Evolutionary conservation across 2,888 invertebrate genomes (phyloP).

Genomic region (Nomada ferruginata): DNA sequence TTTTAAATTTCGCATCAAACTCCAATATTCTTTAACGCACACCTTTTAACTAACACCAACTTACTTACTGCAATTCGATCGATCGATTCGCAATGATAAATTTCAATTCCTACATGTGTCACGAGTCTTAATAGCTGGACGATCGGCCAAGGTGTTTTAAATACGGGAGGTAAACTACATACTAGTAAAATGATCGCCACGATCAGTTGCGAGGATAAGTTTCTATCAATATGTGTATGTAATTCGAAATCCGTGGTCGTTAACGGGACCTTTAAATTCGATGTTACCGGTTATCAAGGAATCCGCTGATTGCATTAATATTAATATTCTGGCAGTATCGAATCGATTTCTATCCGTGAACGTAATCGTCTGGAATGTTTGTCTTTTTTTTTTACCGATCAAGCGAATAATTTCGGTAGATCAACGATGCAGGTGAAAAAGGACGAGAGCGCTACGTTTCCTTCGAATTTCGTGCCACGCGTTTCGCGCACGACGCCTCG

Average conservation of each 20-base stretch:
- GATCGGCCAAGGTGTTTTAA: conserved; percentile 29
- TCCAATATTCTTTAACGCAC: conserved; percentile 18
- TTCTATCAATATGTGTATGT: conserved; percentile 11
- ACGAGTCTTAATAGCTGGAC: conserved; percentile 10
- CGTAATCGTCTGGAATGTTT: conserved; percentile 53
- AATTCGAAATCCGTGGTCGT: conserved; percentile 16
- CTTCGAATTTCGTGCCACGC: conserved; percentile 46
- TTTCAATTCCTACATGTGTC: conserved; percentile 62
- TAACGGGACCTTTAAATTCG: conserved; percentile 5
- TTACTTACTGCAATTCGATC: conserved; percentile 33
- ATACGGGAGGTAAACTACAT: conserved; percentile 37
- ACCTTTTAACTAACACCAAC: conserved; percentile 14
- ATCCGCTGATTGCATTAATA: conserved; percentile 25
- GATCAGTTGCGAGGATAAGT: conserved; percentile 38
- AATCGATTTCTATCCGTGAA: conserved; percentile 38
- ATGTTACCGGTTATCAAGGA: conserved; percentile 17
- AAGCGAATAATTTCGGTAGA: conserved; percentile 32
- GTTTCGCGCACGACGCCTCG: conserved; percentile 27
- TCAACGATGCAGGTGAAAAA: conserved; percentile 30
- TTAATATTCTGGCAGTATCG: conserved; percentile 62
- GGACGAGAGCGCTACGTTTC: conserved; percentile 54
- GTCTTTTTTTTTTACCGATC: conserved; percentile 27
- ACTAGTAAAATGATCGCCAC: conserved; percentile 34
- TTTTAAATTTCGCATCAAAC: conserved; percentile 14
- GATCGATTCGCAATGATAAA: conserved; percentile 42